Percentiles rank a stretch among this genome's conserved stretches.
phyloP scores from a whole-genome alignment of 2,888 invertebrate genomes.

The Melinopterus prodromus region DNA sequence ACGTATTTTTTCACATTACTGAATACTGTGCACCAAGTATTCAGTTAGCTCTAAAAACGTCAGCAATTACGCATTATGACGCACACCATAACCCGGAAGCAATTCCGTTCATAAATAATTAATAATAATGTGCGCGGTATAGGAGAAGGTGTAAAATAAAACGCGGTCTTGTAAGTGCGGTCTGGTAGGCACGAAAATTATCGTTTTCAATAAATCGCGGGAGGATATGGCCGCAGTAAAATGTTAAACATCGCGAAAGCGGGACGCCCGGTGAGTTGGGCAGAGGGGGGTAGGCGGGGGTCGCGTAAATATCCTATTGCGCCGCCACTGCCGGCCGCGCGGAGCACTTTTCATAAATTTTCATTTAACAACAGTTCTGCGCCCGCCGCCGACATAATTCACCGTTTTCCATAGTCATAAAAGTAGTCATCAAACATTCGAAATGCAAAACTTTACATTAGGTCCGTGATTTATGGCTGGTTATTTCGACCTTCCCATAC shows the following conservation, averaged over 20 bases:
- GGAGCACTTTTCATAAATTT: constrained; percentile 25
- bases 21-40: too few relatives aligned
- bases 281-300: neutral
- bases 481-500: neutral
- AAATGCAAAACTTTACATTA: constrained; percentile 20
- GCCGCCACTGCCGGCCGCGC: neutral
- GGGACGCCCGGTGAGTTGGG: neutral
- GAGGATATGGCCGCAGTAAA: neutral
- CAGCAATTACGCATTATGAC: too few relatives aligned
- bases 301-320: neutral
- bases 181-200: neutral
- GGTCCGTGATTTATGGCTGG: neutral
- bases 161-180: neutral
- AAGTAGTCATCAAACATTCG: constrained; percentile 24
- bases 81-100: too few relatives aligned
- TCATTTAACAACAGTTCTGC: constrained; percentile 25
- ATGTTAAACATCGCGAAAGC: neutral
- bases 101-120: too few relatives aligned
- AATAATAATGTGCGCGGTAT: too few relatives aligned
- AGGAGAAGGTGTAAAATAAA: neutral
- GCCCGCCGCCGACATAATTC: constrained; percentile 13
- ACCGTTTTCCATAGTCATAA: constrained; percentile 19
- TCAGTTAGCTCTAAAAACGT: too few relatives aligned
- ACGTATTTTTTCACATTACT: too few relatives aligned
- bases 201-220: neutral